A percentile compares a stretch with the other conserved stretches of the same genome.
phyloP scores from a whole-genome alignment of 2,888 invertebrate species.

The Diarsia mendica region DNA sequence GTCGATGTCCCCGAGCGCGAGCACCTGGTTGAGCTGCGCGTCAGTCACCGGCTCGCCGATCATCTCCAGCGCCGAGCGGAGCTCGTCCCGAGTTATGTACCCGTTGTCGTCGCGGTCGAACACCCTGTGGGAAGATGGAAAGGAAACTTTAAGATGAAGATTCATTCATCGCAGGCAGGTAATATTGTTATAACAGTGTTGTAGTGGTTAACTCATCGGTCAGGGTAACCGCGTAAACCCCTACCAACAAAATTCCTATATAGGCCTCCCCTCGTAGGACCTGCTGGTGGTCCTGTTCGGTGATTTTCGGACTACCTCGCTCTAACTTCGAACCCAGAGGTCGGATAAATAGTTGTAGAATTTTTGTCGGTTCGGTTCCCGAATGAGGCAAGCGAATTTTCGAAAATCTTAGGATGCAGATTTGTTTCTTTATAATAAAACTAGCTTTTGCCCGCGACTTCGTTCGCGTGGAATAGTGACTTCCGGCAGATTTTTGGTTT shows the following conservation, averaged over 20 bases:
- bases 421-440: too few species aligned
- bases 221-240: too few species aligned
- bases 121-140: conserved; percentile 90
- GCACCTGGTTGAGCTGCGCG: conserved; percentile 93
- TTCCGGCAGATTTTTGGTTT: too few species aligned
- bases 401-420: too few species aligned
- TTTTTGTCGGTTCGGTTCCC: too few species aligned
- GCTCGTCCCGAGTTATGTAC: conserved; percentile 95
- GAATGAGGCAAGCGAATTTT: too few species aligned
- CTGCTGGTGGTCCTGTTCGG: background rate
- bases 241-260: too few species aligned
- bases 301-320: background rate
- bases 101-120: conserved; percentile 97
- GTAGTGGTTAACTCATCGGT: too few species aligned
- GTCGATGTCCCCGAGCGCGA: conserved; percentile 94
- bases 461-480: too few species aligned
- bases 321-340: background rate
- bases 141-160: background rate
- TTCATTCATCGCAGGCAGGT: background rate
- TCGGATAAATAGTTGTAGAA: background rate
- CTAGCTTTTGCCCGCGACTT: too few species aligned
- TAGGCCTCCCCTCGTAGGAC: too few species aligned
- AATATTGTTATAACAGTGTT: too few species aligned
- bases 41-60: conserved; percentile 95
- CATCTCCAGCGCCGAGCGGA: conserved; percentile 95